phyloP scores from a whole-genome alignment of 2,888 invertebrate genomes.

The Chromoteleia sp. region DNA sequence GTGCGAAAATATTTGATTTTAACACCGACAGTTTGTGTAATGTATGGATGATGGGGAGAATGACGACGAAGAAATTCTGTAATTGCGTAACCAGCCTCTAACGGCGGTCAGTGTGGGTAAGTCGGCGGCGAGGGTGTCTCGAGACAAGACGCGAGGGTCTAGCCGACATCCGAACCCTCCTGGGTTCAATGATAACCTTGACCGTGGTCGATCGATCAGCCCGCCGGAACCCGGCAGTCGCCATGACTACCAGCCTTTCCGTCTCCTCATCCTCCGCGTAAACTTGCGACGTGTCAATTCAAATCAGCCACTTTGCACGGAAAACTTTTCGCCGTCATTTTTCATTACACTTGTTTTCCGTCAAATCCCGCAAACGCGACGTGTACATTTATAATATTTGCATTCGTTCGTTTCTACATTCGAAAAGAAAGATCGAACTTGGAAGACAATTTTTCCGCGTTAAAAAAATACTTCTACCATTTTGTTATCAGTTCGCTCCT shows the following conservation, averaged over 20 bases:
- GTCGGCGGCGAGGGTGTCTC: slow-evolving; percentile 63
- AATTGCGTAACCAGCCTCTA: slow-evolving; percentile 49
- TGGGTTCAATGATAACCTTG: slow-evolving; percentile 80
- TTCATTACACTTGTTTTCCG: slow-evolving; percentile 9
- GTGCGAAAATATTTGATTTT: not conserved
- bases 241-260: slow-evolving; percentile 82
- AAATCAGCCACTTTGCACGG: slow-evolving; percentile 58
- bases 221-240: slow-evolving; percentile 82
- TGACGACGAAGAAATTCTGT: slow-evolving; percentile 38
- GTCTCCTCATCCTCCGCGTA: slow-evolving; percentile 71
- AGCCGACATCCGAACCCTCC: slow-evolving; percentile 62
- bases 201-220: slow-evolving; percentile 83
- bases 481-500: too few relatives aligned
- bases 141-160: slow-evolving; percentile 56
- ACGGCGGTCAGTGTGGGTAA: slow-evolving; percentile 38
- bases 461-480: too few relatives aligned
- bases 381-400: too few relatives aligned
- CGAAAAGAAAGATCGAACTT: too few relatives aligned
- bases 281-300: slow-evolving; percentile 67
- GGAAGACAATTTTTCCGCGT: too few relatives aligned
- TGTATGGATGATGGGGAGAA: slow-evolving; percentile 11
- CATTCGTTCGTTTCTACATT: too few relatives aligned
- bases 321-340: slow-evolving; percentile 16
- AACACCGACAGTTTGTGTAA: not conserved
- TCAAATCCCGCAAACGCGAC: too few relatives aligned